Base-by-base conservation (phyloP, 2,797 vertebrate genomes). In the Gephyroberyx darwinii region DNA sequence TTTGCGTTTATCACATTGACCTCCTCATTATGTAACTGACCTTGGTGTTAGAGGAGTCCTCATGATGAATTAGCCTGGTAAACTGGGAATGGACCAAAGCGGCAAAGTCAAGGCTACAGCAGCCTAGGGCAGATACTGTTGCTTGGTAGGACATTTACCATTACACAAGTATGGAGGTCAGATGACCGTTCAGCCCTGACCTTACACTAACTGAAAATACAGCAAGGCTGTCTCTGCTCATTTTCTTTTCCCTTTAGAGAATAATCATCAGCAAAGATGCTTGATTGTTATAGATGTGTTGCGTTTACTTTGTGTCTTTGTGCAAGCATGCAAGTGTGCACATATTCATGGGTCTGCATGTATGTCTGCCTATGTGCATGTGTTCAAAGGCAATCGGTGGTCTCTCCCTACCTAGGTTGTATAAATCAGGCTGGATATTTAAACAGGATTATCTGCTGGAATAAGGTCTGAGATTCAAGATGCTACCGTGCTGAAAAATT, bases 381-480 rank as follows among this genome's bases (percentile, higher is more conserved):
- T 61, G 55, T 71, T 75, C 62, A 53, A 63, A 75, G 78, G 78
- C 77, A 74, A 70, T 75, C 72, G 65, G 69, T 63, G 74, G 74
- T 83, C 79, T 86, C 69, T 80, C 64, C 80, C 69, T 84, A 92
- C 90, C 91, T 90, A 84, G 81, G 75, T 84, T 83, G 86, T 84
- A 80, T 90, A 91, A 92, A 88, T 76, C 81, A 84, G 88, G 87
- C 80, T 26, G 84, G 89, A 90, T 92, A 92, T 92, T 93, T 92
- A 92, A 92, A 91, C 93, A 88, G 93, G 93, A 93, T 93, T 93
- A 93, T 93, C 91, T 92, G 90, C 61, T 69, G 82, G 82, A 92
- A 91, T 91, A 91, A 90, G 90, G 91, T 90, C 76, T 87, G 90
- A 90, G 90, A 93, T 92, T 91, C 90, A 83, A 92, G 92, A 92